A percentile compares a stretch with the other conserved stretches of the same genome.
Conservation (phyloP, 2,113 vertebrate genomes). For the Copsychus sechellarum region DNA sequence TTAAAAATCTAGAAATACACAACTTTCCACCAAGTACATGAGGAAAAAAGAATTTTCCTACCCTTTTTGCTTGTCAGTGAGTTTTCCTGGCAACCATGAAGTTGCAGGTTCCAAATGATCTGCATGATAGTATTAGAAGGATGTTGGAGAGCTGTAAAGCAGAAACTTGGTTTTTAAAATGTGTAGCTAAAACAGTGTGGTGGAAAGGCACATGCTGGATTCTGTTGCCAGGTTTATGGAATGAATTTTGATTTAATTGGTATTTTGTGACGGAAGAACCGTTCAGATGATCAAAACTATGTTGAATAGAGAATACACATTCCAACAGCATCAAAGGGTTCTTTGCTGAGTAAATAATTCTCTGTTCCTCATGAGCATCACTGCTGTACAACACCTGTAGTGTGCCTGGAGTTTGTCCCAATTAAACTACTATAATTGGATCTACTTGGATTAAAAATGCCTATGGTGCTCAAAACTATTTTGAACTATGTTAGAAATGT, state of each 20-base stretch:
- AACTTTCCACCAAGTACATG: not conserved
- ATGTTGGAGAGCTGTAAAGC: not conserved
- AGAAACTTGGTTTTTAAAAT: not conserved
- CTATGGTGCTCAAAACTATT: not conserved
- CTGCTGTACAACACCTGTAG: not conserved
- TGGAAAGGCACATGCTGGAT: not conserved
- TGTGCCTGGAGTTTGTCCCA: not conserved
- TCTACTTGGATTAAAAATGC: not conserved
- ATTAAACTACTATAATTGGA: not conserved
- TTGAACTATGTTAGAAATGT: not conserved
- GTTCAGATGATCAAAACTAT: not conserved
- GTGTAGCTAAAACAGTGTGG: not conserved
- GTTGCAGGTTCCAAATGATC: not conserved
- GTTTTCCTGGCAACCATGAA: conserved; percentile 17
- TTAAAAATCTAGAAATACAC: not conserved
- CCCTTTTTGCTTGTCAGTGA: not conserved
- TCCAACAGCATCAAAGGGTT: not conserved
- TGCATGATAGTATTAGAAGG: not conserved
- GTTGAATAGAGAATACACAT: not conserved
- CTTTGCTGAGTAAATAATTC: not conserved
- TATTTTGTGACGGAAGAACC: not conserved
- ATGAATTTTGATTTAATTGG: not conserved
- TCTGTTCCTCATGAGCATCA: not conserved
- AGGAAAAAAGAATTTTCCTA: not conserved
- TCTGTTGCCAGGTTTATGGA: not conserved